Percentiles rank a stretch among this genome's conserved stretches.
Conservation (phyloP, 2,113 vertebrate species). For the Sapayoa aenigma region DNA sequence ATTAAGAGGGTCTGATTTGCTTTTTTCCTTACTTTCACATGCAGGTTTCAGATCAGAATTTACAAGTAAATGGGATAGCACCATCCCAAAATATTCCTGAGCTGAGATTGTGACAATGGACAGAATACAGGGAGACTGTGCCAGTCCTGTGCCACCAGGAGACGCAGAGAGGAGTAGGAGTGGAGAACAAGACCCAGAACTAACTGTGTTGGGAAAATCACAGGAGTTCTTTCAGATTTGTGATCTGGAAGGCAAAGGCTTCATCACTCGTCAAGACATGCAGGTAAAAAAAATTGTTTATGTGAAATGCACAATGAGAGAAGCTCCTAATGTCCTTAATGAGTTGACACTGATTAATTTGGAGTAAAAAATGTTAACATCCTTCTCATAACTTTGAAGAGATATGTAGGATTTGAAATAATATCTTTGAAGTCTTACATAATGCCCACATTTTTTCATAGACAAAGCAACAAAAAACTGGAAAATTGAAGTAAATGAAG, state of each 20-base stretch:
- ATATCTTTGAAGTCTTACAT: neutral
- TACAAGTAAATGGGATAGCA: constrained; percentile 63
- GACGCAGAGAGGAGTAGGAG: constrained; percentile 9
- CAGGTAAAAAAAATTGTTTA: constrained; percentile 76
- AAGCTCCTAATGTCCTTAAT: neutral
- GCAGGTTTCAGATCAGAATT: constrained; percentile 50
- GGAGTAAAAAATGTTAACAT: neutral
- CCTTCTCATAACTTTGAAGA: neutral
- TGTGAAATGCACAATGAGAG: neutral
- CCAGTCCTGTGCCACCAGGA: neutral
- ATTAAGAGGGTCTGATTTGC: constrained; percentile 60
- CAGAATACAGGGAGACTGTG: neutral
- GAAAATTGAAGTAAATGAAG: neutral
- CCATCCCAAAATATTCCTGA: constrained; percentile 22
- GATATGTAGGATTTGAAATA: neutral
- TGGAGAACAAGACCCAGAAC: constrained; percentile 2
- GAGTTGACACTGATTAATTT: neutral
- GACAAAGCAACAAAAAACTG: neutral
- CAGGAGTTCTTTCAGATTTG: constrained; percentile 91
- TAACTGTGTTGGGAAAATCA: constrained; percentile 78
- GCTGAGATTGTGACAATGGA: constrained; percentile 15
- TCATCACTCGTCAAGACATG: constrained; percentile 85
- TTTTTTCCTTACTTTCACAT: constrained; percentile 50
- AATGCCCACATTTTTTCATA: neutral
- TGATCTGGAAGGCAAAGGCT: constrained; percentile 88